These are phyloP conservation scores for Phasia obesa DNA, from an alignment of 2,888 invertebrate species.

Conservation along the genomic window DNA sequence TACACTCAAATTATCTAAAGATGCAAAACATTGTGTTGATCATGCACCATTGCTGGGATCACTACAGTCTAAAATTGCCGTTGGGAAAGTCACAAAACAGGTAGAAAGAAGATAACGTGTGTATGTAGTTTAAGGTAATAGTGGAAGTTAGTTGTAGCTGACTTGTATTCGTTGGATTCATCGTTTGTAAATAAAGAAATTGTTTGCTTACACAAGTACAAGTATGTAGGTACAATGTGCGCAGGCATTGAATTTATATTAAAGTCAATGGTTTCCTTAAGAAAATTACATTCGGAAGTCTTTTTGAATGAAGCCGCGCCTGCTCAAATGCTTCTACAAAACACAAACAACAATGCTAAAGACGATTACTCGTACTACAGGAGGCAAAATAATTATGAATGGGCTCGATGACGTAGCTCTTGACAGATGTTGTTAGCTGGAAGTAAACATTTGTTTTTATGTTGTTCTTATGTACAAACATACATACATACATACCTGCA, in stretches of 20 bases:
- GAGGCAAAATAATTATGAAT: conserved; percentile 62
- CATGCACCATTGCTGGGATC: conserved; percentile 61
- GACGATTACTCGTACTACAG: conserved; percentile 31
- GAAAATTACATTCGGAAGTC: conserved; percentile 69
- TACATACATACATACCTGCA: not conserved
- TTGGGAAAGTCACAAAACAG: conserved; percentile 13
- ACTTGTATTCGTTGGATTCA: conserved; percentile 10
- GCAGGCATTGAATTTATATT: not conserved
- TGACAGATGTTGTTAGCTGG: conserved; percentile 80
- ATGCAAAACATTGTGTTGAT: conserved; percentile 58
- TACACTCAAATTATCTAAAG: conserved; percentile 65
- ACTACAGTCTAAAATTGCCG: conserved; percentile 36
- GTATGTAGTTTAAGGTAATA: conserved; percentile 8
- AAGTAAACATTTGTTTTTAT: conserved; percentile 59
- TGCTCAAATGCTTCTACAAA: conserved; percentile 55
- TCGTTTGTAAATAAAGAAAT: conserved; percentile 42
- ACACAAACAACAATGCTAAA: conserved; percentile 23
- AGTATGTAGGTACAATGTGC: no score
- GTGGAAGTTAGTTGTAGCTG: conserved; percentile 21
- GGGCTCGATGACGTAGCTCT: conserved; percentile 79
- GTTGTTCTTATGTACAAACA: no score
- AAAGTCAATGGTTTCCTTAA: conserved; percentile 52
- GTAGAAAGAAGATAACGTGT: conserved; percentile 39
- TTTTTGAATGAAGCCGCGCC: conserved; percentile 60
- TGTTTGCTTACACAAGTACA: conserved; percentile 1